Conservation (phyloP, 1,140 invertebrate species). For the Meteorus sp. region DNA sequence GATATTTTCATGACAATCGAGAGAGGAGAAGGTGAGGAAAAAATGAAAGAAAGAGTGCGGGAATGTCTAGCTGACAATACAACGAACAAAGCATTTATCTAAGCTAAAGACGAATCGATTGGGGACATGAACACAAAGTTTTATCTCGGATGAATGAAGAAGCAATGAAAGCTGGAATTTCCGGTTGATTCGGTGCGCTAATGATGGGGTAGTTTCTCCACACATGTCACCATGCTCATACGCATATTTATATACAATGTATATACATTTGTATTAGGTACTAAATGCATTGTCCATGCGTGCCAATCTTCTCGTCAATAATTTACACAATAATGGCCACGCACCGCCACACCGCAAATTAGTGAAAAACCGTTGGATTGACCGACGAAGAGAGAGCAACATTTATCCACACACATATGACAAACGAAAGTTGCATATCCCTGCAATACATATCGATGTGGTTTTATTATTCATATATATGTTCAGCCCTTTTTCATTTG, state of each 20-base stretch:
- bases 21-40: too few species aligned
- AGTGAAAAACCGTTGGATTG: constrained; percentile 47
- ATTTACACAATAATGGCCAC: constrained; percentile 59
- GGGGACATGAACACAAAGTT: constrained; percentile 34
- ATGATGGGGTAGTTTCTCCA: constrained; percentile 50
- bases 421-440: too few species aligned
- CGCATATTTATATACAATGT: background rate
- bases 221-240: constrained; percentile 6
- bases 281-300: constrained; percentile 40
- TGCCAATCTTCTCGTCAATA: constrained; percentile 34
- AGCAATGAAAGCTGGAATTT: constrained; percentile 59
- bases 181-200: constrained; percentile 60
- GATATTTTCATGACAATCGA: constrained; percentile 54
- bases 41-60: too few species aligned
- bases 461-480: background rate
- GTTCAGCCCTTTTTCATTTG: too few species aligned
- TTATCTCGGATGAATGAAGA: constrained; percentile 49
- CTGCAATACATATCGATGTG: background rate
- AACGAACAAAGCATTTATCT: constrained; percentile 11
- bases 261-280: too few species aligned
- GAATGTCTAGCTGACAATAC: constrained; percentile 15
- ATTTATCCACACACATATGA: background rate
- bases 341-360: constrained; percentile 50
- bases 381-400: background rate
- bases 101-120: constrained; percentile 25